A percentile compares a stretch with the other conserved stretches of the same genome.
Conservation (phyloP, 2,113 vertebrate genomes). For the Panurus biarmicus region DNA sequence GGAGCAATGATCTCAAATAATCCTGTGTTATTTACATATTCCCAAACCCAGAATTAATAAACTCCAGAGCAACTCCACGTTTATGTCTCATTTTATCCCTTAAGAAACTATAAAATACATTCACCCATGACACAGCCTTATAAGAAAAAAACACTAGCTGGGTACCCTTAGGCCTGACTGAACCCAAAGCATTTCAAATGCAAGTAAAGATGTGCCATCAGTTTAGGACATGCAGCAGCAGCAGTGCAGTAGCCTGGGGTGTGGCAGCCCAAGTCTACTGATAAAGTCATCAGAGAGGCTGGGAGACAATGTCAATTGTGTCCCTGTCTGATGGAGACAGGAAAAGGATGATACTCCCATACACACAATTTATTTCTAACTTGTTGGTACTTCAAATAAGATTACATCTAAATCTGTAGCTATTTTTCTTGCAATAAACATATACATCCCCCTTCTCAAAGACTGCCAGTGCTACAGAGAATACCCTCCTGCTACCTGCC, state of each 20-base stretch:
- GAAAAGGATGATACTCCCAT: not conserved
- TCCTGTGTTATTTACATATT: not conserved
- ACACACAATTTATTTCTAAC: not conserved
- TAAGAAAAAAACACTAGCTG: not conserved
- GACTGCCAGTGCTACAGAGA: not conserved
- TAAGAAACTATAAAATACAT: not conserved
- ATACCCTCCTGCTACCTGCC: not conserved
- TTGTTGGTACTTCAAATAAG: not conserved
- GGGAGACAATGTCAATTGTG: not conserved
- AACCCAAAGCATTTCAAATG: not conserved
- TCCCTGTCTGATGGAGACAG: not conserved
- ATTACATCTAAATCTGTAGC: not conserved
- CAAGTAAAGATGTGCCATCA: not conserved
- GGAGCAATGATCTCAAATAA: not conserved
- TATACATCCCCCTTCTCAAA: not conserved
- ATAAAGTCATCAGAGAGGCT: not conserved
- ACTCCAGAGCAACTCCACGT: not conserved
- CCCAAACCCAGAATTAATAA: not conserved
- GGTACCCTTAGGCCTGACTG: not conserved
- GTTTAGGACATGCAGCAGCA: rapidly evolving
- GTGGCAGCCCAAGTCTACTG: not conserved
- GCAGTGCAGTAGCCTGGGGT: not conserved
- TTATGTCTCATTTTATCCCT: not conserved
- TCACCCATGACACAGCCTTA: not conserved
- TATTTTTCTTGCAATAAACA: not conserved